phyloP scores from a whole-genome alignment of 2,888 invertebrate species.

The Rhagonycha fulva region DNA sequence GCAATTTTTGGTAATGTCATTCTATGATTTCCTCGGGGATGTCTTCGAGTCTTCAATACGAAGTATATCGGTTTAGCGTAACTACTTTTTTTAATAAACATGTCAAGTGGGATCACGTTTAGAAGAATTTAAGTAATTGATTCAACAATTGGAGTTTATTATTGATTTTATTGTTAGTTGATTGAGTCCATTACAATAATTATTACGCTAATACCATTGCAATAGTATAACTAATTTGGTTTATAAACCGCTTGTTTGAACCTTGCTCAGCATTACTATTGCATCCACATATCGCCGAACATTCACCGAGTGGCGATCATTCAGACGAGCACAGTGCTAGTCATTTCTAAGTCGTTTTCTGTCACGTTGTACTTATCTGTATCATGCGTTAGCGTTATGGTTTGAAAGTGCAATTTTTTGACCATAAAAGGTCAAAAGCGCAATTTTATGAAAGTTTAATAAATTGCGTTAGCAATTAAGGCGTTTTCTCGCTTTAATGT shows the following conservation, averaged over 20 bases:
- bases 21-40: background rate
- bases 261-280: too few relatives aligned
- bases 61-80: background rate
- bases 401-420: background rate
- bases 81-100: background rate
- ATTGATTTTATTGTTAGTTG: background rate
- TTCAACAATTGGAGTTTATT: background rate
- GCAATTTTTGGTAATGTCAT: background rate
- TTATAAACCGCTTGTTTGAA: background rate
- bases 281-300: too few relatives aligned
- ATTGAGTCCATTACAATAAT: background rate
- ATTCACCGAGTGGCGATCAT: too few relatives aligned
- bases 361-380: background rate
- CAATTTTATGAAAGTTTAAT: background rate
- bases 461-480: background rate
- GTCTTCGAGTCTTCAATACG: background rate
- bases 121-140: background rate
- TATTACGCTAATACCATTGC: background rate
- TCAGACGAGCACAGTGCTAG: background rate
- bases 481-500: background rate
- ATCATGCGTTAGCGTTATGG: background rate
- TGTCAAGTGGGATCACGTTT: background rate
- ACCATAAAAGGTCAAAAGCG: slow-evolving; percentile 1
- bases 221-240: background rate
- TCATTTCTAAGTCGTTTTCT: background rate